phyloP scores from a whole-genome alignment of 2,797 vertebrate species.

The Epinephelus coioides region DNA sequence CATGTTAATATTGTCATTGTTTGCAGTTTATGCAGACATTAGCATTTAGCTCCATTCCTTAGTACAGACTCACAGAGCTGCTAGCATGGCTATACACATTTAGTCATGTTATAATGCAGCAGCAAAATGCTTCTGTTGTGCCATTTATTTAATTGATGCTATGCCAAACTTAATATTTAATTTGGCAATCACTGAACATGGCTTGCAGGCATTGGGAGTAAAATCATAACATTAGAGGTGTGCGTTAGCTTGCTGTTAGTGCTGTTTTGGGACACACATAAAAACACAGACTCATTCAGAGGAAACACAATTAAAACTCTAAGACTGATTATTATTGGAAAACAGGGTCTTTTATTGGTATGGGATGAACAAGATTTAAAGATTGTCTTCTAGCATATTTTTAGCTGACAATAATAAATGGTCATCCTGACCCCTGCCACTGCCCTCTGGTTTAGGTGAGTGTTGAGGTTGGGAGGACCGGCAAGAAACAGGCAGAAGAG shows the following conservation, averaged over 20 bases:
- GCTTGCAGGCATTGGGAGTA: not conserved
- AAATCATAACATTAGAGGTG: not conserved
- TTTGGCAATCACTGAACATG: not conserved
- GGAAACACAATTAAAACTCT: not conserved
- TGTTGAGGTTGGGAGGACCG: not conserved
- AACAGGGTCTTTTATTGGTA: not conserved
- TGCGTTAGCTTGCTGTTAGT: not conserved
- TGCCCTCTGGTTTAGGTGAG: not conserved
- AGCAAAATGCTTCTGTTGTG: too few species aligned
- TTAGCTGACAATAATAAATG: not conserved
- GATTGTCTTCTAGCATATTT: not conserved
- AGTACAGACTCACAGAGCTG: too few species aligned
- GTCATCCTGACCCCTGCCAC: not conserved
- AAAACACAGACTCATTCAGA: not conserved
- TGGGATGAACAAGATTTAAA: not conserved
- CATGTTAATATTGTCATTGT: too few species aligned
- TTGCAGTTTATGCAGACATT: too few species aligned
- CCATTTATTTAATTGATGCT: too few species aligned
- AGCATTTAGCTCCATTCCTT: too few species aligned
- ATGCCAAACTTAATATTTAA: too few species aligned
- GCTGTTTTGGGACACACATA: not conserved
- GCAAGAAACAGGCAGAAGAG: conserved; percentile 15
- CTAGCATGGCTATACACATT: too few species aligned
- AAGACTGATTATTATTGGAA: not conserved
- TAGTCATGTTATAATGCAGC: too few species aligned